Conservation (phyloP, 2,888 invertebrate species). For the Harpalus rufipes region DNA sequence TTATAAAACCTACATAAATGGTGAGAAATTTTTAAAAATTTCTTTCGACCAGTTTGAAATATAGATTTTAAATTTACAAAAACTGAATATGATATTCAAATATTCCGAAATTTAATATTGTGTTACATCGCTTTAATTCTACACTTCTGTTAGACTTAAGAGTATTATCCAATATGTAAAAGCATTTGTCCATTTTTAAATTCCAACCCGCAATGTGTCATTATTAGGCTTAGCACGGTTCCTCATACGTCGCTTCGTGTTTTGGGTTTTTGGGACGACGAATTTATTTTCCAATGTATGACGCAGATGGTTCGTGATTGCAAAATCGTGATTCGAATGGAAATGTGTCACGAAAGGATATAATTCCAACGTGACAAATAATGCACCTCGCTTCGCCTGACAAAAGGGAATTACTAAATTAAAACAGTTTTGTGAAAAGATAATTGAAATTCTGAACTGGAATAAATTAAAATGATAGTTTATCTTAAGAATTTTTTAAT, state of each 20-base stretch:
- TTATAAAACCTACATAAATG: too few relatives aligned
- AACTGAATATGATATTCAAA: too few relatives aligned
- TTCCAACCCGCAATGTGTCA: neutral
- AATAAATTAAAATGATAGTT: conserved; percentile 41
- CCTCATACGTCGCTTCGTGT: neutral
- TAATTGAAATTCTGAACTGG: conserved; percentile 15
- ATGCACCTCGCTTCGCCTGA: conserved; percentile 23
- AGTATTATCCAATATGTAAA: too few relatives aligned
- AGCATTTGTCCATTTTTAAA: neutral
- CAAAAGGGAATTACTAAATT: neutral
- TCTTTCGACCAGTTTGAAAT: too few relatives aligned
- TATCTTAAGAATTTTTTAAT: conserved; percentile 38
- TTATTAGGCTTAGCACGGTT: neutral
- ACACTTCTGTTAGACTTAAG: too few relatives aligned
- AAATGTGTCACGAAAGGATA: conserved; percentile 20
- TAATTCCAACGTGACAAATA: conserved; percentile 49
- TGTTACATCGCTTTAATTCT: too few relatives aligned
- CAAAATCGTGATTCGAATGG: conserved; percentile 16
- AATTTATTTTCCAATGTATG: conserved; percentile 41
- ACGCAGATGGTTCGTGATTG: conserved; percentile 25
- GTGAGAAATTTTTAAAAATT: too few relatives aligned
- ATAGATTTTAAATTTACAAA: too few relatives aligned
- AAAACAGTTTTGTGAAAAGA: neutral
- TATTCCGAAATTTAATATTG: too few relatives aligned
- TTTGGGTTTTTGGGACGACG: neutral